Evolutionary conservation across 2,113 vertebrate genomes (phyloP), one percentile per base, ranked within the genome.

Genomic region (Pithys albifrons): DNA sequence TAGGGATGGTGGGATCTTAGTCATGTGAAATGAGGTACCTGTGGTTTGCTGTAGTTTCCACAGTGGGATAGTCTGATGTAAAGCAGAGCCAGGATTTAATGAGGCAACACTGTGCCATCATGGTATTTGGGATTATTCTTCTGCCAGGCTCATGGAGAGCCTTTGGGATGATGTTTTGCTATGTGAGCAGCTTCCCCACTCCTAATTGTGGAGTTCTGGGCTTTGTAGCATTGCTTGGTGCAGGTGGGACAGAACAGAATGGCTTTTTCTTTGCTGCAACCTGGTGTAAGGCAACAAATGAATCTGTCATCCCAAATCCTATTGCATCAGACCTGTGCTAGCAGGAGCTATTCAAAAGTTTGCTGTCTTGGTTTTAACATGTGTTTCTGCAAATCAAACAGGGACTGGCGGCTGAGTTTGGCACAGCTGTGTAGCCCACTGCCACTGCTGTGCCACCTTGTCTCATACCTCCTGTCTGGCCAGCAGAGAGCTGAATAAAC

Each of bases 1-100:
- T 65, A 46, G 91, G 96, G 69, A 61, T 61, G 52, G 80, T 84
- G 92, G 83, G 61, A 59, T 96, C 93, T 58, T 10, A 90, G 95
- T 54, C 58, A 49, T 35, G 57, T 94, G 93, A 78, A 90, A 84
- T 46, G 80, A 94, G 83, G 70, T 65, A 64, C 93, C 88, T 86
- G 90, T 90, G 88, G 90, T 81, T 95, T 92, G 86, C 84, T 0
- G 2, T 43, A 39, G 54, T 90, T 94, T 91, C 79, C 14, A 2
- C 79, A 94, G 79, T 4, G 0, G 57, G 85, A 31, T 41, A 80
- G 86, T 84, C 85, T 91, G 90, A n/a, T 54, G 43, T 4, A 80
- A 69, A 88, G 49, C 61, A 57, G 67, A 88, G 78, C 64, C 78
- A 86, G 83, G 39, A 75, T 67, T 80, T 81, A 84, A 88, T 33